Evolutionary conservation across 92 coral and sea anemone genomes (phyloP), one percentile per base, ranked within the genome.

Genomic region (Bergia sp.): DNA sequence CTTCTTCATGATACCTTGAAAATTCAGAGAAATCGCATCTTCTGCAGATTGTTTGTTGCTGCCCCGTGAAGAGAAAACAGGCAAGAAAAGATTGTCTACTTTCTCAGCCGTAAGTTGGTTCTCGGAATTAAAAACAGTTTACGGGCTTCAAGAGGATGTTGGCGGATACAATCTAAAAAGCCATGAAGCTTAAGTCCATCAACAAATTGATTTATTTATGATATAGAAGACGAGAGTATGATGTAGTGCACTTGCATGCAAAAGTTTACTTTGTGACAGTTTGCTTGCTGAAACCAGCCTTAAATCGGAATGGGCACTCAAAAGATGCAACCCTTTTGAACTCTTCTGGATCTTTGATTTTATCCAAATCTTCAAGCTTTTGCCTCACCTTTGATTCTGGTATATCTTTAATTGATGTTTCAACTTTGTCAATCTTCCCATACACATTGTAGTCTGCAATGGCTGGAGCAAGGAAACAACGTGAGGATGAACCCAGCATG

Each of bases 1-100:
- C 91, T 23, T 88, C 86, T 71, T 88, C 91, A 82, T 80, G 86
- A 49, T 88, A 88, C 3, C 91, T 82, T 66, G 91, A 80, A 49
- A 88, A 71, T 88, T 88, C 67, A 88, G 58, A 45, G 80, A 69
- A 69, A 72, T 80, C 42, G 87, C 77, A 40, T 88, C 91, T 58
- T 81, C 91, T 80, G 86, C 11, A 21, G 72, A 21, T 5, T 80
- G 72, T 45, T 80, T 88, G 80, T 88, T 88, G 40, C 90, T 88
- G 79, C 86, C 86, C 45, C 29, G 29, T 13, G 86, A 86, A 39
- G 90, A 80, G 80, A 61, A 66, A 37, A 29, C 40, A 40, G 90
- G 90, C 29, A 61, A 37, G 72, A 87, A 55, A 76, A 87, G 76
- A 72, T 87, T 69, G 55, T 87, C 85, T 15, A 87, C 75, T 49